Evolutionary conservation across 2,797 vertebrate species (phyloP).

Genomic region (Eulemur albifrons): DNA sequence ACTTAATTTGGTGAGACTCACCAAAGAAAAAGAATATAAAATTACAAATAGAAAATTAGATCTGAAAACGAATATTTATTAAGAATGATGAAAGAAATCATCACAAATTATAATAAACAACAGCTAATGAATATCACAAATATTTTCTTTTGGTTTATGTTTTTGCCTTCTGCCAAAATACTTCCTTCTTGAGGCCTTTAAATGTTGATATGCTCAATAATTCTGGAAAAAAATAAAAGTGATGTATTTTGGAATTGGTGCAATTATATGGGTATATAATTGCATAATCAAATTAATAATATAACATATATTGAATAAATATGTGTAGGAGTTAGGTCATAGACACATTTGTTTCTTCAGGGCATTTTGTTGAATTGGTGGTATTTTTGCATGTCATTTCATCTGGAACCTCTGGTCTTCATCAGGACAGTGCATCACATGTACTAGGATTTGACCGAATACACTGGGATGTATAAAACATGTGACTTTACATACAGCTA

Average conservation of each 20-base stretch:
- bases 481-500: background rate
- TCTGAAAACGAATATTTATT: background rate
- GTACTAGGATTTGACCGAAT: background rate
- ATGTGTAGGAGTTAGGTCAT: background rate
- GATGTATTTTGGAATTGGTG: background rate
- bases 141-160: background rate
- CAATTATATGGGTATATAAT: background rate
- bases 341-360: background rate
- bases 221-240: background rate
- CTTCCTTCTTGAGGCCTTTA: background rate
- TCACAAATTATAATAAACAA: background rate
- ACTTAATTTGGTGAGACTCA: background rate
- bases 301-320: background rate
- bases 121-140: background rate
- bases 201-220: background rate
- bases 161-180: background rate
- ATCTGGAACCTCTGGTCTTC: background rate
- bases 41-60: background rate
- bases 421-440: background rate
- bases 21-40: background rate
- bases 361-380: background rate
- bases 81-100: background rate
- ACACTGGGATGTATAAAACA: background rate
- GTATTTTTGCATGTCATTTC: background rate
- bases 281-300: background rate